These are phyloP conservation scores for Chaetura pelagica DNA, from an alignment of 2,113 vertebrate species.

Conservation along the genomic window DNA sequence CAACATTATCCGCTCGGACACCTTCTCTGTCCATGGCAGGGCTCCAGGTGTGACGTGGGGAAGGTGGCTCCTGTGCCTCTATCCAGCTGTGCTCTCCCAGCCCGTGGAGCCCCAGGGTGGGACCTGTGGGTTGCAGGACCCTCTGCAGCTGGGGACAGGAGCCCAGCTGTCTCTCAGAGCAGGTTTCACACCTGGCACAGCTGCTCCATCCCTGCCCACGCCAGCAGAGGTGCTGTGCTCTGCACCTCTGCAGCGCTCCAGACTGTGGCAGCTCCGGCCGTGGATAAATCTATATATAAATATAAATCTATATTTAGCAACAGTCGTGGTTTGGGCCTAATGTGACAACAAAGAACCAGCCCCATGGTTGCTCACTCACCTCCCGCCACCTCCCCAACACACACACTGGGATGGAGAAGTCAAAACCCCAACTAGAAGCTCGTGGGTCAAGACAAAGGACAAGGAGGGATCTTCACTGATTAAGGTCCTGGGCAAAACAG, in stretches of 20 bases:
- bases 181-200: neutral
- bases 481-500: too few relatives aligned
- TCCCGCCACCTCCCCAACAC: too few relatives aligned
- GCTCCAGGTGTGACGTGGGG: neutral
- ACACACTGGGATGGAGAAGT: too few relatives aligned
- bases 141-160: neutral
- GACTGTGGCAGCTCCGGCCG: neutral
- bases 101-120: accelerated
- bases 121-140: neutral
- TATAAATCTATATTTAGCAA: neutral
- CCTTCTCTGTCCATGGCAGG: accelerated
- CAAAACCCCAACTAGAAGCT: too few relatives aligned
- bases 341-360: too few relatives aligned
- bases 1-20: neutral
- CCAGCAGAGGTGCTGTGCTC: neutral
- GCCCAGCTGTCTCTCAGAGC: neutral
- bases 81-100: neutral
- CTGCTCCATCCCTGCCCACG: accelerated
- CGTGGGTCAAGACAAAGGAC: too few relatives aligned
- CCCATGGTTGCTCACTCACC: too few relatives aligned
- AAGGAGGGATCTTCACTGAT: too few relatives aligned
- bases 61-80: neutral
- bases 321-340: too few relatives aligned
- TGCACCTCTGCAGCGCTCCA: accelerated
- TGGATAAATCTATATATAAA: too few relatives aligned